A percentile compares a stretch with the other conserved stretches of the same genome.
Conservation (phyloP, 1,140 invertebrate species). For the Gonioctena quinquepunctata region DNA sequence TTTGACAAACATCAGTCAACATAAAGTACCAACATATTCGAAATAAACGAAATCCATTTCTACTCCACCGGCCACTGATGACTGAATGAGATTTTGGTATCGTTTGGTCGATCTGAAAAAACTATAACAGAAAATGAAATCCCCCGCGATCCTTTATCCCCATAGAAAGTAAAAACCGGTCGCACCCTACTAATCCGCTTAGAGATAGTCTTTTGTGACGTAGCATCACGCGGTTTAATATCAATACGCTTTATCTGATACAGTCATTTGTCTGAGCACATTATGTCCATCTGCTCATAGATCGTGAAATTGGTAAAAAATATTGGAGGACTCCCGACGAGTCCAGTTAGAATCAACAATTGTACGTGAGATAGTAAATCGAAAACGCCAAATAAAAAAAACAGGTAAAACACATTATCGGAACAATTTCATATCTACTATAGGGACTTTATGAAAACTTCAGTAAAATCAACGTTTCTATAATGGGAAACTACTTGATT, state of each 20-base stretch:
- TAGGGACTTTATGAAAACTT: too few relatives aligned
- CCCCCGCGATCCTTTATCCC: conserved; percentile 8
- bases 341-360: too few relatives aligned
- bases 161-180: conserved; percentile 40
- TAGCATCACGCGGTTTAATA: conserved; percentile 35
- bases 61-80: neutral
- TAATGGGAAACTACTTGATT: too few relatives aligned
- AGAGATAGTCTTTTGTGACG: conserved; percentile 35
- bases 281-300: conserved; percentile 30
- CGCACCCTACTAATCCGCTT: conserved; percentile 45
- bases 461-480: too few relatives aligned
- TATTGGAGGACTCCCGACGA: neutral
- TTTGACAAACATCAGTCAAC: too few relatives aligned
- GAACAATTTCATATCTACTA: too few relatives aligned
- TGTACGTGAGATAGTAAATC: too few relatives aligned
- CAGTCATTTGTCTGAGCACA: conserved; percentile 15
- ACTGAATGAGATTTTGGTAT: neutral
- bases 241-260: conserved; percentile 42
- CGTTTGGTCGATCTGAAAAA: neutral
- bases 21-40: neutral
- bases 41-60: neutral
- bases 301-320: neutral
- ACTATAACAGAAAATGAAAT: conserved; percentile 3
- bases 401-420: too few relatives aligned
- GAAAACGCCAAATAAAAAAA: too few relatives aligned